Base-by-base conservation (phyloP, 2,113 vertebrate genomes). In the Gopherus flavomarginatus region DNA sequence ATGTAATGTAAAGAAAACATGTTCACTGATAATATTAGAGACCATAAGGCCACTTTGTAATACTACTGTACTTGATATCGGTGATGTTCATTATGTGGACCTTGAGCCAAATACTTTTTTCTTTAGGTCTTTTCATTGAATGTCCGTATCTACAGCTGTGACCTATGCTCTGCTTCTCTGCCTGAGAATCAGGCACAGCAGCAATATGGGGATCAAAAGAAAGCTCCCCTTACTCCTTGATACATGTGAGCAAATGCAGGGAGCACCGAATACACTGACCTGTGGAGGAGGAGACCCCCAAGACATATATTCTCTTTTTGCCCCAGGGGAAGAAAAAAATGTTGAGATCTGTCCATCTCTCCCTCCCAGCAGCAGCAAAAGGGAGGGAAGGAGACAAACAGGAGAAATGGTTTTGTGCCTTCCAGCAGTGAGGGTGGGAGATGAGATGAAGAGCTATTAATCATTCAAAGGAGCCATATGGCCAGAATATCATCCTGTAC, bases 401-500 rank as follows among this genome's bases (percentile, higher is more conserved):
- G 42, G 83, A 80, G 4, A 14, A 35, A 8, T 17, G 2, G 2
- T 78, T 92, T 87, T 26, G 7, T 83, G 13, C 81, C 65, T 90
- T 75, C 14, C 35, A 89, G 5, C 3, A 91, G 1, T 9, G 42
- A 24, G 0, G 1, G 31, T 47, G 9, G 2, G 12, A 47, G 4
- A 8, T 86, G 87, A 89, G 81, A 47, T 44, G 49, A 38, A 8
- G 11, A 52, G 31, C 21, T 35, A 24, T 65, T 79, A 92, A 8
- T 56, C n/a, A 38, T 3, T 49, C n/a, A 88, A 53, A 29, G 27
- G 11, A 84, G 12, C 12, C 14, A 22, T 81, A 78, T 92, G 50
- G 31, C 8, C 0, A 0, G 13, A 65, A 38, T 9, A 27, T 22
- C 62, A 79, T 3, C 3, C 11, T 81, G 5, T n/a, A 14, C 27